A percentile compares a stretch with the other conserved stretches of the same genome.
These are phyloP conservation scores for Pygocentrus nattereri DNA, from an alignment of 2,797 vertebrate genomes.

Conservation along the genomic window DNA sequence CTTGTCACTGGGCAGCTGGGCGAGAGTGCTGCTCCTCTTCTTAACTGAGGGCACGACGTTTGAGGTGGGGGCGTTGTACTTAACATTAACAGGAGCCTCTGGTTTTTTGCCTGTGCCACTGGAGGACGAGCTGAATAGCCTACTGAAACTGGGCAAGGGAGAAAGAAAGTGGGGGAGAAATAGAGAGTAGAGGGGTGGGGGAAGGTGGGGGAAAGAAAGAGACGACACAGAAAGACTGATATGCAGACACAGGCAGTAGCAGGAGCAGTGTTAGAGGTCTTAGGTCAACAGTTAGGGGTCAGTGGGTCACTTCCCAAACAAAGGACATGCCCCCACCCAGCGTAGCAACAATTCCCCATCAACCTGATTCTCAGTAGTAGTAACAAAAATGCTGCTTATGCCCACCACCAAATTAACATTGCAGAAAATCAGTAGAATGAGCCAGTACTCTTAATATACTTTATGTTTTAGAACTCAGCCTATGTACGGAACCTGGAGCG, in stretches of 20 bases:
- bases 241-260: conserved; percentile 76
- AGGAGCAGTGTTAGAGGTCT: conserved; percentile 63
- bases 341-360: conserved; percentile 11
- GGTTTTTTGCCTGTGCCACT: conserved; percentile 89
- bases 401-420: neutral
- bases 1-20: conserved; percentile 96
- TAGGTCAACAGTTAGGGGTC: conserved; percentile 61
- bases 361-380: conserved; percentile 9
- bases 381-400: conserved; percentile 22
- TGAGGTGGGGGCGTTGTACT: conserved; percentile 96
- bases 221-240: conserved; percentile 70
- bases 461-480: neutral
- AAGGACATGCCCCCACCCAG: conserved; percentile 60
- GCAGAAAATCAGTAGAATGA: neutral
- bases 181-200: neutral
- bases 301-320: conserved; percentile 51
- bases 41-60: conserved; percentile 95
- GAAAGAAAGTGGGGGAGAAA: neutral
- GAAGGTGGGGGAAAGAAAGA: conserved; percentile 53
- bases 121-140: conserved; percentile 93
- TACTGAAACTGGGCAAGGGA: conserved; percentile 91
- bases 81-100: conserved; percentile 93
- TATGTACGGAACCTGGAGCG: neutral
- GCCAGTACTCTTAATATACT: neutral
- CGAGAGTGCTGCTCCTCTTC: conserved; percentile 95